Evolutionary conservation across 2,888 invertebrate species (phyloP).

Genomic region (Drosophila colorata): DNA sequence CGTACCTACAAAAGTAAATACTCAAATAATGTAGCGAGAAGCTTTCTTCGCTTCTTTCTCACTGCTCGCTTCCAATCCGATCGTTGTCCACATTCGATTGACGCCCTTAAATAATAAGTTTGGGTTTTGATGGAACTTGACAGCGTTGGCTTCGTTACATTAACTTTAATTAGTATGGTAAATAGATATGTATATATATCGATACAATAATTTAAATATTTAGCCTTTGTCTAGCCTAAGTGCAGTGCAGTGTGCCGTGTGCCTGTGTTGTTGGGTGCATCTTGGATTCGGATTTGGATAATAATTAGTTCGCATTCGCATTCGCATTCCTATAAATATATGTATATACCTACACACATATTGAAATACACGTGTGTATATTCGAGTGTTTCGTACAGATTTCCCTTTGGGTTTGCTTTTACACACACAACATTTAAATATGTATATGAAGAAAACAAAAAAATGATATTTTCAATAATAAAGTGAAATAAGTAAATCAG

Average conservation of each 20-base stretch:
- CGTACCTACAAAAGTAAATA: not conserved
- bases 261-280: constrained; percentile 41
- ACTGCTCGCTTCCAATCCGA: too few relatives aligned
- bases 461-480: constrained; percentile 42
- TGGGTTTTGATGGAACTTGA: constrained; percentile 7
- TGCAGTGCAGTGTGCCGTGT: constrained; percentile 52
- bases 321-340: constrained; percentile 31
- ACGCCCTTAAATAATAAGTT: constrained; percentile 1
- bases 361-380: constrained; percentile 26
- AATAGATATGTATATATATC: constrained; percentile 70
- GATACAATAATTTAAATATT: constrained; percentile 77
- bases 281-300: constrained; percentile 55
- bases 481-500: constrained; percentile 42
- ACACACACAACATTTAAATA: constrained; percentile 24
- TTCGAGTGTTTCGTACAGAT: constrained; percentile 68
- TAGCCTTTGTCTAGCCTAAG: constrained; percentile 77
- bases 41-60: too few relatives aligned
- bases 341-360: constrained; percentile 30
- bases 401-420: constrained; percentile 45
- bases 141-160: constrained; percentile 62
- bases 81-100: too few relatives aligned
- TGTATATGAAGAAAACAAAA: constrained; percentile 27
- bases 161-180: constrained; percentile 81
- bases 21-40: too few relatives aligned
- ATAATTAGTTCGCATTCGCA: constrained; percentile 51